These are phyloP conservation scores for Charina bottae DNA, from an alignment of 2,113 vertebrate species.

Conservation along the genomic window DNA sequence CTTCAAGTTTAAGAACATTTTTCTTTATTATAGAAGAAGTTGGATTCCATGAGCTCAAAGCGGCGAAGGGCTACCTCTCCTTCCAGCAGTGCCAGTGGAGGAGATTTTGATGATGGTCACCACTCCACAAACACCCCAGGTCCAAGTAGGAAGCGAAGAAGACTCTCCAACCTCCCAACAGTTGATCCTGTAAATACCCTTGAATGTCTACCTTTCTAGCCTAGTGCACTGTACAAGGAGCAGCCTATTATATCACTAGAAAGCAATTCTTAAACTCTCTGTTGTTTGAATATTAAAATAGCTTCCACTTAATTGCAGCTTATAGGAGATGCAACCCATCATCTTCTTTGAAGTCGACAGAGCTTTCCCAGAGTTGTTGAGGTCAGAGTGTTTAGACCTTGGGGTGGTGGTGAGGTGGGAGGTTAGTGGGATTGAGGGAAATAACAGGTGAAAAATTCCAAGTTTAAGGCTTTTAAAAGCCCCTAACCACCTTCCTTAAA, in stretches of 20 bases:
- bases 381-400: not conserved
- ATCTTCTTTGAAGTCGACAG: not conserved
- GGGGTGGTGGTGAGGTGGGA: not conserved
- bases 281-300: not conserved
- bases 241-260: not conserved
- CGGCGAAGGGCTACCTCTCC: slow-evolving; percentile 95
- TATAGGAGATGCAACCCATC: not conserved
- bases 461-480: not conserved
- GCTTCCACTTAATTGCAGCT: not conserved
- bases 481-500: not conserved
- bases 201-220: not conserved
- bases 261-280: not conserved
- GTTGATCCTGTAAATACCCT: slow-evolving; percentile 94
- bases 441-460: not conserved
- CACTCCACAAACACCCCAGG: slow-evolving; percentile 86
- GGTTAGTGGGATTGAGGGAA: not conserved
- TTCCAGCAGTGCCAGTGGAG: slow-evolving; percentile 95
- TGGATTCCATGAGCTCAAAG: slow-evolving; percentile 95
- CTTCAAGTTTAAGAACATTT: slow-evolving; percentile 70
- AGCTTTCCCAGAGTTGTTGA: not conserved
- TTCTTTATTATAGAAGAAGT: slow-evolving; percentile 81
- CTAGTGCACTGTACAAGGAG: not conserved
- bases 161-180: slow-evolving; percentile 91
- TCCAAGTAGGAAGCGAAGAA: slow-evolving; percentile 91
- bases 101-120: slow-evolving; percentile 95